These are phyloP conservation scores for Drosophila dunni DNA, from an alignment of 1,140 invertebrate species.

Conservation along the genomic window DNA sequence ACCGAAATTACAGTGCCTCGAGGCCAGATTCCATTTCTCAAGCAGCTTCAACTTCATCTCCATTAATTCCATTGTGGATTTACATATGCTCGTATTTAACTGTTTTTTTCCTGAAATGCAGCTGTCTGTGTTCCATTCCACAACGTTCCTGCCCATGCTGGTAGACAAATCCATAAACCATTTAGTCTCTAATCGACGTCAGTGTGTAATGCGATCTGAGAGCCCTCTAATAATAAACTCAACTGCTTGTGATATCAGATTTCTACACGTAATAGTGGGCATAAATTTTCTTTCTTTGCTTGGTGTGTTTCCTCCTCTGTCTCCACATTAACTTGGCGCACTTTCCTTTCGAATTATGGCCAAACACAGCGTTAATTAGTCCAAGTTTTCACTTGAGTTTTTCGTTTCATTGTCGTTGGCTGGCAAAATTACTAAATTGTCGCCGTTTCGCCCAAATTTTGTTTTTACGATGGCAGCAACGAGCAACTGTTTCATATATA, in stretches of 20 bases:
- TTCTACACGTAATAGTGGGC: constrained; percentile 58
- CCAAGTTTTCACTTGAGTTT: constrained; percentile 67
- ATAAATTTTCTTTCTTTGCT: constrained; percentile 52
- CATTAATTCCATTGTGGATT: constrained; percentile 55
- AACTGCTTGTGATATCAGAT: constrained; percentile 55
- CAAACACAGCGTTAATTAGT: constrained; percentile 65
- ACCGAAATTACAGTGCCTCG: constrained; percentile 65
- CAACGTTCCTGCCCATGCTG: constrained; percentile 45
- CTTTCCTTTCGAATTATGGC: constrained; percentile 59
- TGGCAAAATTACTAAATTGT: constrained; percentile 67
- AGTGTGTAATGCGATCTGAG: constrained; percentile 52
- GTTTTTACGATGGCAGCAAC: constrained; percentile 24
- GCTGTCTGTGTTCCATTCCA: constrained; percentile 46
- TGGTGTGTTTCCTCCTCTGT: constrained; percentile 10
- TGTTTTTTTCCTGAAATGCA: constrained; percentile 41
- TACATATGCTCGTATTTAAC: constrained; percentile 70
- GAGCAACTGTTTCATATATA: constrained; percentile 59
- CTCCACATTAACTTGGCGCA: constrained; percentile 39
- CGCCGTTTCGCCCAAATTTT: constrained; percentile 47
- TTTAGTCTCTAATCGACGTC: constrained; percentile 57
- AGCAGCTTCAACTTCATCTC: neutral
- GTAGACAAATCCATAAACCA: constrained; percentile 58
- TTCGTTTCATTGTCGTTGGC: constrained; percentile 29
- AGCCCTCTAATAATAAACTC: constrained; percentile 34
- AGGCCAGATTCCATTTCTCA: constrained; percentile 58